Evolutionary conservation across 1,140 invertebrate species (phyloP).

Genomic region (Trachelipus rathkii): DNA sequence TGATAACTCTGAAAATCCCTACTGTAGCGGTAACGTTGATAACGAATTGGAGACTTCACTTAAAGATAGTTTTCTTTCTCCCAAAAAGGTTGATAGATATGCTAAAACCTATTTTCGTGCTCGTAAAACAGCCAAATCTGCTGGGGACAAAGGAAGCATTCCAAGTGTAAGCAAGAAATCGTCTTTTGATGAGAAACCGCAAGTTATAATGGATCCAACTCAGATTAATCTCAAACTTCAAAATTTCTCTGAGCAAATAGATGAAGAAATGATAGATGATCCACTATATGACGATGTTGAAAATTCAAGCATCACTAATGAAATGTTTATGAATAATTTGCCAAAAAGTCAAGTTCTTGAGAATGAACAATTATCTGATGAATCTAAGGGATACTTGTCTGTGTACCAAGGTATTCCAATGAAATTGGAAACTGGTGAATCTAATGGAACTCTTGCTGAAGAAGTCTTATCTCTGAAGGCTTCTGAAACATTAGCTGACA

Average conservation of each 20-base stretch:
- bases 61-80: too few relatives aligned
- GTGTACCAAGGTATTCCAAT: neutral
- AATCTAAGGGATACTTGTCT: neutral
- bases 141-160: neutral
- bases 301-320: neutral
- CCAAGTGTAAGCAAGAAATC: too few relatives aligned
- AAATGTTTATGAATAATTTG: neutral
- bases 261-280: neutral
- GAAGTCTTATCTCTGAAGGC: neutral
- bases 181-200: neutral
- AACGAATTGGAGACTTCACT: too few relatives aligned
- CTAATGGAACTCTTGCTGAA: neutral
- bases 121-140: neutral
- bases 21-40: neutral
- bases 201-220: neutral
- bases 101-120: neutral
- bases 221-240: neutral
- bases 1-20: neutral
- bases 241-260: neutral
- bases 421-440: neutral
- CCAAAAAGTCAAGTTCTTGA: neutral
- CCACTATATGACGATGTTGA: neutral
- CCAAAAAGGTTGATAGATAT: neutral
- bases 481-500: slow-evolving; percentile 1
- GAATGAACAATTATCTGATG: neutral